These are phyloP conservation scores for Taeniopygia guttata DNA, from an alignment of 2,797 vertebrate species.

Conservation along the genomic window DNA sequence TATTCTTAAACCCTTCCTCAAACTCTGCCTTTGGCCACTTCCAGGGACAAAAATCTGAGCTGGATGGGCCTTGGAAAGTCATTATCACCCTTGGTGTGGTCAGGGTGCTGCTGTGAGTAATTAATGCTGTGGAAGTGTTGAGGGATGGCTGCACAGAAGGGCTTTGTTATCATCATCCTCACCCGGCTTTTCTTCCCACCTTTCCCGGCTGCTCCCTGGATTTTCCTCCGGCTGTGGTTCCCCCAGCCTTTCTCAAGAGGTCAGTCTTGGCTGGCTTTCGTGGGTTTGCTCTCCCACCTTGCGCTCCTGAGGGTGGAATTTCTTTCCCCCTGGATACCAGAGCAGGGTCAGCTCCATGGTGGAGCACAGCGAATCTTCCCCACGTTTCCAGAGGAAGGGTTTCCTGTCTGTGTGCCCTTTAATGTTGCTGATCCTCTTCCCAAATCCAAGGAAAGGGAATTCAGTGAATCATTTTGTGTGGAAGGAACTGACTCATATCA, in stretches of 20 bases:
- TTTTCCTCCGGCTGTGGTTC: neutral
- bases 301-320: neutral
- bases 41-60: neutral
- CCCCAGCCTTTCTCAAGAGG: neutral
- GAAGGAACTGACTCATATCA: accelerated
- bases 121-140: neutral
- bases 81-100: accelerated
- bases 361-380: neutral
- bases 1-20: neutral
- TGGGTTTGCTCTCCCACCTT: neutral
- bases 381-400: accelerated
- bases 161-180: neutral
- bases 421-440: neutral
- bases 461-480: neutral
- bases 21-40: neutral
- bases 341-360: neutral
- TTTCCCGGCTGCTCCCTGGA: neutral
- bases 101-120: neutral
- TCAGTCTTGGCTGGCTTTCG: neutral
- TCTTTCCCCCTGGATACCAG: neutral
- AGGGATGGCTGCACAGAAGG: neutral
- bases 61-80: neutral
- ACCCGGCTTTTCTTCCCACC: neutral
- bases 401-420: neutral
- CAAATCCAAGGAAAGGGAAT: neutral